Base-by-base conservation (phyloP, 1,140 invertebrate species). In the Drosophila truncata region DNA sequence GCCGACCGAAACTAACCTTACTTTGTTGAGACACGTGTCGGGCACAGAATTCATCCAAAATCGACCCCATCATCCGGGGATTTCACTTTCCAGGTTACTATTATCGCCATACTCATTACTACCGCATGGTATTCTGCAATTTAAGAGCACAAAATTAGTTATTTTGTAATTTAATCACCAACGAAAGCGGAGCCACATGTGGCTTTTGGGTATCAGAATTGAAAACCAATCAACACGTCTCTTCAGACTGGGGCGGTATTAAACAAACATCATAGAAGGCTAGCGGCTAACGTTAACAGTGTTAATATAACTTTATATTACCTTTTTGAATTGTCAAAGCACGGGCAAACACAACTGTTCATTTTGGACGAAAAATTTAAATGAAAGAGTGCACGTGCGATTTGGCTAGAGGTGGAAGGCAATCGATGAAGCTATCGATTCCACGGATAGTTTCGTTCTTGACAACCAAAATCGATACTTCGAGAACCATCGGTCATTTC, bases 191-290 rank as follows among this genome's bases (percentile, higher is more conserved):
- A 13, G n/a, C 27, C 39, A 29, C 58, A 66, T 66, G 63, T 25
- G 35, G 27, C 20, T 23, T 49, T 71, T 62, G n/a, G 18, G n/a
- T 61, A 47, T 86, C 83, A 87, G 83, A 18, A 46, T 46, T 14
- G 14, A 65, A 73, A 90, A 90, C 84, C 85, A 90, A 88, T 90
- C 84, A 84, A 85, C 84, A 90, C 81, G 35, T 81, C 81, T 84
- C 27, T 88, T 88, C 84, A 85, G 84, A 88, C 84, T 85, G 81
- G 81, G 84, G 84, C 84, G 85, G 81, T 88, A 90, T 37, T 42
- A 9, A 44, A 33, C 39, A 44, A 74, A 63, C 18, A 99, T 94
- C 93, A 97, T 95, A 3, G 97, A 97, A 23, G 98, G 4, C 20
- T 33, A 25, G 7, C 14, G 5, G 20, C 29, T 18, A n/a, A 95